Evolutionary conservation across 2,113 vertebrate species (phyloP), one percentile per base, ranked within the genome.

Genomic region (Monopterus albus): DNA sequence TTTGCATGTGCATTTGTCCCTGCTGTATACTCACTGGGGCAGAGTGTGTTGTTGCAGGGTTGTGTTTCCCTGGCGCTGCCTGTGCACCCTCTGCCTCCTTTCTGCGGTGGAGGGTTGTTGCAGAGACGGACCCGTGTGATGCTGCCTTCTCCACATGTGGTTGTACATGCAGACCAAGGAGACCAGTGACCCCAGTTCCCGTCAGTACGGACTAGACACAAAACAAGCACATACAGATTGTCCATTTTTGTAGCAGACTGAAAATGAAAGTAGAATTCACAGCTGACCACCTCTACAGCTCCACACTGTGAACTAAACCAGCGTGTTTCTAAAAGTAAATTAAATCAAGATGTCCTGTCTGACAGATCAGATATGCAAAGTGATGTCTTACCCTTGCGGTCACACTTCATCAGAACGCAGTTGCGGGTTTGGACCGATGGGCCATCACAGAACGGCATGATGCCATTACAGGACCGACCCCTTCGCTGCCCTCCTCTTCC

Each of bases 171-270:
- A 2, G 98, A 98, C 98, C 98, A 99, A 0, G 97, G 97, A 0
- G 97, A 98, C 97, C 97, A 99, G 62, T 95, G 94, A 65, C 97
- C 97, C 97, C 97, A 99, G 75, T 93, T 96, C 12, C 96, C 96
- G 1, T 96, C 89, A 29, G 94, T 93, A 57, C 92, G 96, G 43
- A 88, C 97, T 99, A 53, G n/a, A 88, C 31, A 52, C 25, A 10
- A 75, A 21, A 77, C 26, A 75, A 55, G 42, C 23, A 58, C 25
- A 62, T 39, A 13, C 6, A 43, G 3, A 66, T 20, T 58, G 18
- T 50, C n/a, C n/a, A n/a, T n/a, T n/a, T n/a, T n/a, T n/a, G 4
- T 7, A 31, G 15, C 7, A 49, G 46, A 17, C 31, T 36, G 53
- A 33, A 71, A 65, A 62, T 52, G 8, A 18, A 13, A 23, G 25